Conservation (phyloP, 2,888 invertebrate species). For the Eupithecia subumbrata region DNA sequence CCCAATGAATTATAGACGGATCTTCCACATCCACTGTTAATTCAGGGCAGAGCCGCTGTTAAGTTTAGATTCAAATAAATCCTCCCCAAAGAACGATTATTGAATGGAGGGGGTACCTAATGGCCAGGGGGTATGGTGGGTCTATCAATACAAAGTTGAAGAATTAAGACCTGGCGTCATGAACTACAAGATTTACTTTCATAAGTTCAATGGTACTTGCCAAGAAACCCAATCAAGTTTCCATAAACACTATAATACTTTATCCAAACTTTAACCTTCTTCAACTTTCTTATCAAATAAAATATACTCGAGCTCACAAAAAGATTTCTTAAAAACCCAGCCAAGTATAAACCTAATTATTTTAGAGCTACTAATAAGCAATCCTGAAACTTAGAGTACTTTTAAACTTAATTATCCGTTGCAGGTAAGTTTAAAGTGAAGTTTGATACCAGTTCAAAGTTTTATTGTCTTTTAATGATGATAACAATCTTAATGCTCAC, state of each 20-base stretch:
- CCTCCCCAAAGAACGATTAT: no score
- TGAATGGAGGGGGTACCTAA: no score
- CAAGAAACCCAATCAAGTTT: not conserved
- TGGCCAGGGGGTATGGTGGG: no score
- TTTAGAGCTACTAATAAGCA: conserved; percentile 44
- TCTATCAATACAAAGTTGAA: not conserved
- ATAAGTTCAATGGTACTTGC: not conserved
- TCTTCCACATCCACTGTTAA: no score
- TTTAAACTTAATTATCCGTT: conserved; percentile 50
- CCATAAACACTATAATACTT: no score
- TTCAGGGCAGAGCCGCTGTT: no score
- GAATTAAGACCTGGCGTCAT: no score
- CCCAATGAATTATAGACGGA: no score
- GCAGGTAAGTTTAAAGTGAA: conserved; percentile 41
- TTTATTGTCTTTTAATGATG: conserved; percentile 40
- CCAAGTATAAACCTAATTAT: conserved; percentile 33
- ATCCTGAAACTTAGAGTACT: conserved; percentile 45
- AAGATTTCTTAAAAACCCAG: not conserved
- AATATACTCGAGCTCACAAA: not conserved
- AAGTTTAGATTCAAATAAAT: no score
- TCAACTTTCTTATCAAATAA: not conserved
- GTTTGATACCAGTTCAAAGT: conserved; percentile 39
- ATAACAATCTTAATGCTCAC: conserved; percentile 18
- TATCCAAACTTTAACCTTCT: no score
- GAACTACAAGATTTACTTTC: not conserved